Conservation (phyloP, 2,888 invertebrate genomes). For the Drosophila nigritarsus region DNA sequence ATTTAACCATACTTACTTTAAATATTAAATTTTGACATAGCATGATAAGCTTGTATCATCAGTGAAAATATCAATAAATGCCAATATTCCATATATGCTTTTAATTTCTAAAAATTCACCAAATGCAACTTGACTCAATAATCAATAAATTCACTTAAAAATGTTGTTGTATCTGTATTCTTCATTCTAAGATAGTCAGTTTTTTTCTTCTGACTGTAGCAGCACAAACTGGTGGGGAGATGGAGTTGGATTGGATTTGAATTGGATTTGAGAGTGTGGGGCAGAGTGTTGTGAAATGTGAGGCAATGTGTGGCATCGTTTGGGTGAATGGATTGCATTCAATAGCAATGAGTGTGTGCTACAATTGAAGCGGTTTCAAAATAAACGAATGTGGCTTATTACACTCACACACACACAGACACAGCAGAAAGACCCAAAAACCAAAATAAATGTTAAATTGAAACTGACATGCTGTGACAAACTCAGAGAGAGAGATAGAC, state of each 20-base stretch:
- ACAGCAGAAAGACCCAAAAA: conserved; percentile 21
- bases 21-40: neutral
- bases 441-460: conserved; percentile 77
- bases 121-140: neutral
- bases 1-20: neutral
- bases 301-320: conserved; percentile 24
- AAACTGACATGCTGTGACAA: conserved; percentile 73
- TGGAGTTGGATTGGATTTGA: neutral
- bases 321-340: conserved; percentile 67
- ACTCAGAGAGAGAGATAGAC: neutral
- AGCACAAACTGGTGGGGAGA: neutral
- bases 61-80: neutral
- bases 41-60: neutral
- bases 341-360: conserved; percentile 65
- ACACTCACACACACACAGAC: conserved; percentile 38
- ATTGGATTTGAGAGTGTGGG: neutral
- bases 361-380: conserved; percentile 80
- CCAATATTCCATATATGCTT: neutral
- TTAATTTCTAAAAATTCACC: neutral
- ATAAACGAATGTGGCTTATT: conserved; percentile 79
- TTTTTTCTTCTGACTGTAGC: neutral
- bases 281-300: neutral
- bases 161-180: neutral
- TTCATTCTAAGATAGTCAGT: neutral
- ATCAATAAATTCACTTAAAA: neutral